A percentile compares a stretch with the other conserved stretches of the same genome.
Evolutionary conservation across 30 jellyfish, hydroid and myxozoan genomes (phyloP).

Genomic region (Nemopilema nomurai): DNA sequence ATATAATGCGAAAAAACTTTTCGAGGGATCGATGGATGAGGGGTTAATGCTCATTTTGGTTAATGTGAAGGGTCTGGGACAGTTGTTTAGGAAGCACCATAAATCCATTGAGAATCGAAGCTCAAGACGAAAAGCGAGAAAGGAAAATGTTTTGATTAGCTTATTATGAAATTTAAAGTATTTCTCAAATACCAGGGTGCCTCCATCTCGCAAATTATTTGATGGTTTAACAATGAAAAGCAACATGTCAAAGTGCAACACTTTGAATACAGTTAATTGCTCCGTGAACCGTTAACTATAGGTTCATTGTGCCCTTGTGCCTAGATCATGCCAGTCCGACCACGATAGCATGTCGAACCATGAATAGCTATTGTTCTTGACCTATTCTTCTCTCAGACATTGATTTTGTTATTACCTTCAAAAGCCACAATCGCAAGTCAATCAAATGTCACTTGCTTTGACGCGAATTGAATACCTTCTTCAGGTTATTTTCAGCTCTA

Average conservation of each 20-base stretch:
- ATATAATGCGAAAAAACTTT: no score
- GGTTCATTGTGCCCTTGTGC: background rate
- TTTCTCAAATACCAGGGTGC: no score
- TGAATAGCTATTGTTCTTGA: background rate
- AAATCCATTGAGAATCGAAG: no score
- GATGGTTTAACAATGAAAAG: background rate
- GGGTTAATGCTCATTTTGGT: no score
- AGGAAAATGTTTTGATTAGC: no score
- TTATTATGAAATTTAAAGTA: no score
- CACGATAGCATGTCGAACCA: background rate
- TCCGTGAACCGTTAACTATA: background rate
- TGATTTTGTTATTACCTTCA: background rate
- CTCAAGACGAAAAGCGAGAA: no score
- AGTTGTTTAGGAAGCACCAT: no score
- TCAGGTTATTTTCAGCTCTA: background rate
- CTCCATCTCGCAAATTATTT: background rate
- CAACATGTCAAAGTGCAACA: background rate
- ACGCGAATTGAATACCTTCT: background rate
- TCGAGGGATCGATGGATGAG: no score
- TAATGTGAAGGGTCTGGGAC: no score
- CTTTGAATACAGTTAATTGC: background rate
- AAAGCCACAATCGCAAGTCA: background rate
- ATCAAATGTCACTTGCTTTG: background rate
- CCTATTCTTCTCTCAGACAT: background rate
- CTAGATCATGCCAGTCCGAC: background rate